A percentile compares a stretch with the other conserved stretches of the same genome.
Evolutionary conservation across 1,140 invertebrate species (phyloP).

Genomic region (Zophobas atratus): DNA sequence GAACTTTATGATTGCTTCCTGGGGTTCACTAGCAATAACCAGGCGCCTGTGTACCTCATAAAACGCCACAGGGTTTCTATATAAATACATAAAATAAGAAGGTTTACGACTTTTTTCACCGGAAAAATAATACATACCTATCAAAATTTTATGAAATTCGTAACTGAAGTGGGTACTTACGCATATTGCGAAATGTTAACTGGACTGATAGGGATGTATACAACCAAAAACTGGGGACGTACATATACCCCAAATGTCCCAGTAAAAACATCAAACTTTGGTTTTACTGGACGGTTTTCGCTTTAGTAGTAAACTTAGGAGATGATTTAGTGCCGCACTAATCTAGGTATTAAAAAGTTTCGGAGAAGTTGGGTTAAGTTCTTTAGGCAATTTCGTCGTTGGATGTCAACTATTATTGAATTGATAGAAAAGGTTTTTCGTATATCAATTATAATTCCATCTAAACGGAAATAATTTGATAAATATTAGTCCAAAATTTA

Average conservation of each 20-base stretch:
- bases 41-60: slow-evolving; percentile 41
- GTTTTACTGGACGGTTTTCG: slow-evolving; percentile 20
- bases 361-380: not conserved
- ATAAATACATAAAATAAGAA: slow-evolving; percentile 41
- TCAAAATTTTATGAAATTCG: slow-evolving; percentile 41
- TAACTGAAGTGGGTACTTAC: slow-evolving; percentile 17
- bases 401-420: not conserved
- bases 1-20: slow-evolving; percentile 48
- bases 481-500: too few species aligned
- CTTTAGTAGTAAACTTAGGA: slow-evolving; percentile 23
- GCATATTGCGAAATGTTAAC: slow-evolving; percentile 36
- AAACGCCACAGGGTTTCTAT: slow-evolving; percentile 39
- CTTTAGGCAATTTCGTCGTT: slow-evolving; percentile 9
- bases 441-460: too few species aligned
- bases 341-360: slow-evolving; percentile 13
- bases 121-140: slow-evolving; percentile 42
- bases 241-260: not conserved
- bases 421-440: too few species aligned
- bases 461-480: too few species aligned
- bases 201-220: slow-evolving; percentile 1
- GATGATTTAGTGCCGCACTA: slow-evolving; percentile 30
- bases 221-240: not conserved
- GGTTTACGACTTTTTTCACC: slow-evolving; percentile 37
- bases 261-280: slow-evolving; percentile 17
- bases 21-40: slow-evolving; percentile 28